Evolutionary conservation across 2,113 vertebrate species (phyloP).

Genomic region (Lichenostomus cassidix): DNA sequence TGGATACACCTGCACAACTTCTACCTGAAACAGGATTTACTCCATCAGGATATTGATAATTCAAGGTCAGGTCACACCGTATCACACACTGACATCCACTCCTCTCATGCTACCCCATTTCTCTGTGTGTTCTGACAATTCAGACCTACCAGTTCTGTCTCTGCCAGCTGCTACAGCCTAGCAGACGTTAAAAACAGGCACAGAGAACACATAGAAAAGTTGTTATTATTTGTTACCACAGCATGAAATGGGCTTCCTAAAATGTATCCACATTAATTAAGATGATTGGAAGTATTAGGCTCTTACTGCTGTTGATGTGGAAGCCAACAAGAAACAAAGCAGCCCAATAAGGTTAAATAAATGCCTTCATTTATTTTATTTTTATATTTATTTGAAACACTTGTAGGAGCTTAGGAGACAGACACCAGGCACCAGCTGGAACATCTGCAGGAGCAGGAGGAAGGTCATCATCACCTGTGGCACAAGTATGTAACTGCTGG

Average conservation of each 20-base stretch:
- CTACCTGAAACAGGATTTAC: background rate
- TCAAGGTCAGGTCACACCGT: background rate
- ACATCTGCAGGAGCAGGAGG: background rate
- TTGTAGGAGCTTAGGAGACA: background rate
- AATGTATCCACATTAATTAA: background rate
- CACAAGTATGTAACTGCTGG: background rate
- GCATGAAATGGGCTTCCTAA: background rate
- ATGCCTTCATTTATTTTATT: background rate
- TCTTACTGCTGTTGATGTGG: fast-evolving
- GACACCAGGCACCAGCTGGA: fast-evolving
- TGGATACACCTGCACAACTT: background rate
- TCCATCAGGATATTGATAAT: background rate
- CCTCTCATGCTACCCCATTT: background rate
- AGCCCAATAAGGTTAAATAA: background rate
- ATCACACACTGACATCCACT: background rate
- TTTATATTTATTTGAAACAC: background rate
- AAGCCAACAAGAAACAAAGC: background rate
- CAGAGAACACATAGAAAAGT: background rate
- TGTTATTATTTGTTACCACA: background rate
- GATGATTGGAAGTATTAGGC: background rate
- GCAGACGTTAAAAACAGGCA: background rate
- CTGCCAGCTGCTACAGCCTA: background rate
- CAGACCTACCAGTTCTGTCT: background rate
- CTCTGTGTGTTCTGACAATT: background rate
- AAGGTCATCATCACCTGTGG: background rate